Evolutionary conservation across 2,888 invertebrate species (phyloP).

Genomic region (Atethmia centrago): DNA sequence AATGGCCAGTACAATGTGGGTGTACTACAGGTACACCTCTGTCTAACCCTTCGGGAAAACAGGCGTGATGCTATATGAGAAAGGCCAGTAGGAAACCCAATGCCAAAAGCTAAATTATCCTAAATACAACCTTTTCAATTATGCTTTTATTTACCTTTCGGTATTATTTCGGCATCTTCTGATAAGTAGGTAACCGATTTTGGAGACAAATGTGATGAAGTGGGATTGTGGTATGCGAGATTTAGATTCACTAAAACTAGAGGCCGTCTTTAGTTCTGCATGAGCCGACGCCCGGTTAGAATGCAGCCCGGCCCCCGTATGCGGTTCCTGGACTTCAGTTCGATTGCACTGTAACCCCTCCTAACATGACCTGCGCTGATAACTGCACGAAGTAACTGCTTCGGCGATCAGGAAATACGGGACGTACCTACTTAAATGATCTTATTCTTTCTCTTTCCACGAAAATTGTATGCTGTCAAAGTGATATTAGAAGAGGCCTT

Average conservation of each 20-base stretch:
- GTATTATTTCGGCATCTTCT: neutral
- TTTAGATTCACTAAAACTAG: neutral
- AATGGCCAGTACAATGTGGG: too few relatives aligned
- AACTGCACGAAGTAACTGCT: neutral
- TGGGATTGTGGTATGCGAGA: neutral
- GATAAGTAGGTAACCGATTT: neutral
- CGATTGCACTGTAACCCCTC: conserved; percentile 1
- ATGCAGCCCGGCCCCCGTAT: neutral
- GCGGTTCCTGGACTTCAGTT: neutral
- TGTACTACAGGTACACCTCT: too few relatives aligned
- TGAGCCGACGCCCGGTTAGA: neutral
- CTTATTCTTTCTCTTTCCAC: neutral
- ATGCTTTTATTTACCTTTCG: neutral
- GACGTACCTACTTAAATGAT: conserved; percentile 1
- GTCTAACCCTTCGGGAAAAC: too few relatives aligned
- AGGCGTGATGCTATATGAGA: neutral
- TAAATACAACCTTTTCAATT: neutral
- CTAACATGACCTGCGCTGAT: neutral
- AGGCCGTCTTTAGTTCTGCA: neutral
- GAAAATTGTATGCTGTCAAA: neutral
- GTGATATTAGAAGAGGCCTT: conserved; percentile 6
- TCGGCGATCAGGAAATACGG: neutral
- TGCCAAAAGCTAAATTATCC: neutral
- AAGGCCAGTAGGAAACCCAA: neutral
- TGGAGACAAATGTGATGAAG: neutral